Evolutionary conservation across 1,140 invertebrate species (phyloP).

Genomic region (Diachasmimorpha longicaudata): DNA sequence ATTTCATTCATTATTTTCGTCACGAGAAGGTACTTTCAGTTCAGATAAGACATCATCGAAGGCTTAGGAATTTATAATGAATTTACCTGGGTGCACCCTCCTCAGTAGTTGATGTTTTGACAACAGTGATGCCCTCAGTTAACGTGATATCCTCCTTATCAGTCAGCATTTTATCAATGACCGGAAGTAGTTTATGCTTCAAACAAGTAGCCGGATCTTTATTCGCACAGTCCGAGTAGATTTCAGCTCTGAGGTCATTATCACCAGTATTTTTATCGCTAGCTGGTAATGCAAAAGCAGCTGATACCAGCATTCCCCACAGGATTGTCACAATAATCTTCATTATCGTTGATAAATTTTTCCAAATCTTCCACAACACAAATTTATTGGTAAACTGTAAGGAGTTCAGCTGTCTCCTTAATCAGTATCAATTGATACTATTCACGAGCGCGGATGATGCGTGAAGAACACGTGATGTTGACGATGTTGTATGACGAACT

Average conservation of each 20-base stretch:
- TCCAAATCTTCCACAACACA: conserved; percentile 23
- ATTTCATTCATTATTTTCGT: background rate
- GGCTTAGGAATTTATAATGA: background rate
- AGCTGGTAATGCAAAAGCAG: conserved; percentile 69
- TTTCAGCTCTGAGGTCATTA: conserved; percentile 77
- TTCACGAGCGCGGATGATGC: conserved; percentile 26
- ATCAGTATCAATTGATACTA: background rate
- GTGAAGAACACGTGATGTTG: conserved; percentile 39
- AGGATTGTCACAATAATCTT: conserved; percentile 38
- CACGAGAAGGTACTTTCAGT: background rate
- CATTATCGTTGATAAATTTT: conserved; percentile 30
- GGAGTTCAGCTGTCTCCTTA: background rate
- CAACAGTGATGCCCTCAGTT: conserved; percentile 80
- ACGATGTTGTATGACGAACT: conserved; percentile 48
- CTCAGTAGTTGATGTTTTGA: conserved; percentile 73
- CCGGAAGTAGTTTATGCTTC: conserved; percentile 83
- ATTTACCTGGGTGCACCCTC: conserved; percentile 77
- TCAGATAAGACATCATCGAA: background rate
- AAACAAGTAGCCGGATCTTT: conserved; percentile 82
- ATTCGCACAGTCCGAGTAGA: conserved; percentile 77
- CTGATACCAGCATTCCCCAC: conserved; percentile 56
- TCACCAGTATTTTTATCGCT: conserved; percentile 69
- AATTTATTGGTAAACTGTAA: conserved; percentile 6
- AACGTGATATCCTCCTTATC: conserved; percentile 79
- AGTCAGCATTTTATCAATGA: conserved; percentile 79